Evolutionary conservation across 2,797 vertebrate species (phyloP).

Genomic region (Oreochromis grahami): DNA sequence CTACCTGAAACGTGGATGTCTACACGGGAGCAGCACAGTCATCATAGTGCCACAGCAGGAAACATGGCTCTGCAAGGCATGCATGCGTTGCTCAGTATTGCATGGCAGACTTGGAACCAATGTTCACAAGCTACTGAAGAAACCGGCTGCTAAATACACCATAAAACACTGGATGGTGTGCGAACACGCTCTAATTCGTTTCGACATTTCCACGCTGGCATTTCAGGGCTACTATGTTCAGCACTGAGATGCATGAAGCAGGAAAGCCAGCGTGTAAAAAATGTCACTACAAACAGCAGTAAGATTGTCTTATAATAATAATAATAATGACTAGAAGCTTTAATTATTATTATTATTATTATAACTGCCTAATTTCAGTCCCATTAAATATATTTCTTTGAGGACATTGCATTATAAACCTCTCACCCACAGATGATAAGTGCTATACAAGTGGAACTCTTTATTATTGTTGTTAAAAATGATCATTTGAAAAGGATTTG

Average conservation of each 20-base stretch:
- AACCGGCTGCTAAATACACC: background rate
- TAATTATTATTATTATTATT: background rate
- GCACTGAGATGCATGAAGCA: background rate
- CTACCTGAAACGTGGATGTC: background rate
- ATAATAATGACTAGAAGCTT: background rate
- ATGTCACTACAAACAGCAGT: background rate
- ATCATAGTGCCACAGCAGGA: background rate
- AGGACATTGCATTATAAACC: background rate
- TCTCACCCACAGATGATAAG: conserved; percentile 16
- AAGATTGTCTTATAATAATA: background rate
- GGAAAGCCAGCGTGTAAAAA: background rate
- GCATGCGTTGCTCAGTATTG: conserved; percentile 11
- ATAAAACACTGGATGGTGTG: background rate
- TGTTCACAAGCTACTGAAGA: background rate
- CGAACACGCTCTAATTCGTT: background rate
- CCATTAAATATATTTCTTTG: background rate
- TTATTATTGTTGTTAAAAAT: background rate
- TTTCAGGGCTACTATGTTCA: background rate
- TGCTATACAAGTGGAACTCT: conserved; percentile 14
- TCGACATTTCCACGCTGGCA: background rate
- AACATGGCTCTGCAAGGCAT: background rate
- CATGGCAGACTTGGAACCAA: background rate
- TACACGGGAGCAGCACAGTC: background rate
- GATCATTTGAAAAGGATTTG: background rate
- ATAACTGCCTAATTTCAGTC: conserved; percentile 2